These are phyloP conservation scores for Sapajus apella DNA, from an alignment of 2,113 vertebrate species.

Conservation along the genomic window DNA sequence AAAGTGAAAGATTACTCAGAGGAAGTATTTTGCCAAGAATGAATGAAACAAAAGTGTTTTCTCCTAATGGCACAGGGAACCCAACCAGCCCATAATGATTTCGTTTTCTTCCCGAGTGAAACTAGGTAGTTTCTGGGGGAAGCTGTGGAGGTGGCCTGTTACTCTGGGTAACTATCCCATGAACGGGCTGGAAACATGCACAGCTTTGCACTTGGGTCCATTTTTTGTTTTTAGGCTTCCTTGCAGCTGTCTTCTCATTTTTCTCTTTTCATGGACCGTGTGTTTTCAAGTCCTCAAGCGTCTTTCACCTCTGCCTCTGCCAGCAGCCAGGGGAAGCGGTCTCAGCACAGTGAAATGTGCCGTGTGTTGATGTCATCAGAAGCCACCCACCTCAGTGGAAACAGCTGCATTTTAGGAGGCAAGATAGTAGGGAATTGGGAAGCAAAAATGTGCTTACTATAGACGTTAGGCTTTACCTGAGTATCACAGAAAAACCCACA, in stretches of 20 bases:
- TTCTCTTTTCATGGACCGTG: background rate
- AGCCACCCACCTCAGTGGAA: background rate
- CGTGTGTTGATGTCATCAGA: background rate
- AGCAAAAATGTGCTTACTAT: background rate
- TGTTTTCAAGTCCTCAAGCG: background rate
- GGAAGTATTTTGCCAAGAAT: constrained; percentile 45
- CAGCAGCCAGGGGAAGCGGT: background rate
- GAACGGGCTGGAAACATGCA: background rate
- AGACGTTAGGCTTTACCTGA: background rate
- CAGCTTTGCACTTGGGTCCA: background rate
- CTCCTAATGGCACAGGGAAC: background rate
- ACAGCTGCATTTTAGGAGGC: background rate
- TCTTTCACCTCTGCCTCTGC: background rate
- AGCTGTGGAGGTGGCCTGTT: background rate
- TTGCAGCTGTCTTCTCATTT: background rate
- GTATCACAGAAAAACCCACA: background rate
- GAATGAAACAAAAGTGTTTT: constrained; percentile 46
- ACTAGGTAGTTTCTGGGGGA: background rate
- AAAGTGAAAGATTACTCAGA: constrained; percentile 48
- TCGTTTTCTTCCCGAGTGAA: background rate
- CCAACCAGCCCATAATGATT: background rate
- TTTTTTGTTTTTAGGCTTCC: background rate
- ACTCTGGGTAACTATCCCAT: background rate
- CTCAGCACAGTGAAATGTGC: background rate
- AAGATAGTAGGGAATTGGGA: background rate